These are phyloP conservation scores for Microplitis manilae DNA, from an alignment of 2,888 invertebrate species.

Conservation along the genomic window DNA sequence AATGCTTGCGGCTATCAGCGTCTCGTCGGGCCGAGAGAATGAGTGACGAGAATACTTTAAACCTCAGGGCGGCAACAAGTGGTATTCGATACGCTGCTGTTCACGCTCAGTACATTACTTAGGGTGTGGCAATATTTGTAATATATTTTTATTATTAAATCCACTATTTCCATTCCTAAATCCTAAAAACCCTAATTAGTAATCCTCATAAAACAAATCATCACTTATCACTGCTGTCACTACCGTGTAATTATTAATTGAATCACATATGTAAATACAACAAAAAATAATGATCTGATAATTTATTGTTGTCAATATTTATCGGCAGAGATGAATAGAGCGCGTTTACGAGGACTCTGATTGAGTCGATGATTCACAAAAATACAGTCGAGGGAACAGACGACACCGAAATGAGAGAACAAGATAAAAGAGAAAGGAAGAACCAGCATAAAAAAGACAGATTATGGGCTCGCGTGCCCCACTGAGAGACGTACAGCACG, in stretches of 20 bases:
- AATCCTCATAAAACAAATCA: not conserved
- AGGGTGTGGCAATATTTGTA: conserved; percentile 29
- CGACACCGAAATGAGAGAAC: not conserved
- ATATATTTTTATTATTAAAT: not conserved
- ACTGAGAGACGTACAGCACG: conserved; percentile 53
- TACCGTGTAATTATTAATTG: too few relatives aligned
- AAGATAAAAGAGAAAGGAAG: conserved; percentile 22
- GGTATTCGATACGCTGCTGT: conserved; percentile 59
- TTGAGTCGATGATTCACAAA: conserved; percentile 45
- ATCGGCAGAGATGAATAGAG: conserved; percentile 34
- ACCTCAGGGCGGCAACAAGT: conserved; percentile 64
- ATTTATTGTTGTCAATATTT: not conserved
- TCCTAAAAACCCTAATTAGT: not conserved
- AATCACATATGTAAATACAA: not conserved
- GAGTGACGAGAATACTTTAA: conserved; percentile 60
- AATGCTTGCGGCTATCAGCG: conserved; percentile 54
- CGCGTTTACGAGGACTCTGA: conserved; percentile 25
- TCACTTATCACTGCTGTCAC: too few relatives aligned
- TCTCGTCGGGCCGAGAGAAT: conserved; percentile 47
- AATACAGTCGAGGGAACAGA: conserved; percentile 37
- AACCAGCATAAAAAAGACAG: conserved; percentile 33
- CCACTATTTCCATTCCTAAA: not conserved
- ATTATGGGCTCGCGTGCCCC: conserved; percentile 41
- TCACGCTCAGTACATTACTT: conserved; percentile 48
- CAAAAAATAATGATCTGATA: conserved; percentile 4